phyloP scores from a whole-genome alignment of 2,888 invertebrate genomes.

The Auanema sp. region DNA sequence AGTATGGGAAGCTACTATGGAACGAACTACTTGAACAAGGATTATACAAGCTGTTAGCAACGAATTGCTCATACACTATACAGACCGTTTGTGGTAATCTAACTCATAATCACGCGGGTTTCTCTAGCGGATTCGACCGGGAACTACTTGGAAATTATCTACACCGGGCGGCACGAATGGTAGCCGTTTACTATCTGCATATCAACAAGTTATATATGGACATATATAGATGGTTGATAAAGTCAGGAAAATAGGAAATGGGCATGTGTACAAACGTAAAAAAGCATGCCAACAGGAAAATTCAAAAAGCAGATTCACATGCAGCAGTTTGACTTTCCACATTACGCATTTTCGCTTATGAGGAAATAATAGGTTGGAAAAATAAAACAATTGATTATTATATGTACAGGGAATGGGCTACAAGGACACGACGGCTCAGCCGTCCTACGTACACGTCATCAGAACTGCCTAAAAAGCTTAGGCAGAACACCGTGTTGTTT shows the following conservation, averaged over 20 bases:
- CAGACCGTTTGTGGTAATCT: too few species aligned
- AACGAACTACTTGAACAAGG: too few species aligned
- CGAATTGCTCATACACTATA: too few species aligned
- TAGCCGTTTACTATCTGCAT: conserved; percentile 1
- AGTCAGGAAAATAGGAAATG: background rate
- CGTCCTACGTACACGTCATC: background rate
- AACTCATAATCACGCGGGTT: too few species aligned
- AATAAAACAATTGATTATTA: background rate
- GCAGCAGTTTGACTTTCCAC: too few species aligned
- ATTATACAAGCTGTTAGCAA: too few species aligned
- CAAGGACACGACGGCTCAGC: conserved; percentile 11
- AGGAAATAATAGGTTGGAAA: too few species aligned
- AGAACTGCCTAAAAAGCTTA: conserved; percentile 5
- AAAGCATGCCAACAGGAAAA: too few species aligned
- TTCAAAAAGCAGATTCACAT: too few species aligned
- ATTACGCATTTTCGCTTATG: too few species aligned
- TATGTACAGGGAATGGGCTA: conserved; percentile 21
- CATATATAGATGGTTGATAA: conserved; percentile 3
- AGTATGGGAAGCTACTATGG: too few species aligned
- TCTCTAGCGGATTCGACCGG: conserved; percentile 16
- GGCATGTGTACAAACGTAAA: too few species aligned
- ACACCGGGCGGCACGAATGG: background rate
- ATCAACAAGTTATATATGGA: conserved; percentile 5
- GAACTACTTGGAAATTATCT: conserved; percentile 2
- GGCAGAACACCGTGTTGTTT: conserved; percentile 7